phyloP scores from a whole-genome alignment of 2,113 vertebrate species.

The Hymenochirus boettgeri region DNA sequence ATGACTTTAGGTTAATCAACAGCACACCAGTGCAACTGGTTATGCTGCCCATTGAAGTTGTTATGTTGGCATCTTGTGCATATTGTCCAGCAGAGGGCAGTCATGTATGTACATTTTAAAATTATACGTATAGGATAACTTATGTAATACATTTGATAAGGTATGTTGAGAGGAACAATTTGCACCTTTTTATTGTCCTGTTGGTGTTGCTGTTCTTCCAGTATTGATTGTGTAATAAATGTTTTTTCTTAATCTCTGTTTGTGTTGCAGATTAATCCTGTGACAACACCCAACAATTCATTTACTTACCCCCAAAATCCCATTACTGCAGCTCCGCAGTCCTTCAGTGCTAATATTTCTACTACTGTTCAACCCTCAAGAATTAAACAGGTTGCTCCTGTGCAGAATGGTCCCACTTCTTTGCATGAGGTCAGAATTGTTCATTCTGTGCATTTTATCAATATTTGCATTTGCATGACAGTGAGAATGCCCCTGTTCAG shows the following conservation, averaged over 20 bases:
- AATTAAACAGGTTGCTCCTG: conserved; percentile 55
- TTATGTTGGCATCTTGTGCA: too few relatives aligned
- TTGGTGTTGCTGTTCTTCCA: not conserved
- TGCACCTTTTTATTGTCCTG: too few relatives aligned
- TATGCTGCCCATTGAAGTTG: too few relatives aligned
- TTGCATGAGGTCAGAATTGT: conserved; percentile 71
- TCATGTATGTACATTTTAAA: too few relatives aligned
- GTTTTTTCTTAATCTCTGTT: not conserved
- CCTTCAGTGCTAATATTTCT: conserved; percentile 70
- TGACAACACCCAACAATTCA: conserved; percentile 60
- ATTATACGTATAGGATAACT: too few relatives aligned
- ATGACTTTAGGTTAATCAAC: too few relatives aligned
- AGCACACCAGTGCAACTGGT: too few relatives aligned
- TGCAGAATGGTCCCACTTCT: conserved; percentile 71
- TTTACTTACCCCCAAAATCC: conserved; percentile 70
- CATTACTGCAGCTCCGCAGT: conserved; percentile 64
- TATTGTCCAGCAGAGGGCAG: too few relatives aligned
- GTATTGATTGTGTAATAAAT: not conserved
- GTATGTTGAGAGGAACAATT: too few relatives aligned
- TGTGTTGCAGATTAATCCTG: conserved; percentile 73
- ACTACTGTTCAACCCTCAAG: conserved; percentile 57
- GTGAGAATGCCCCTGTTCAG: too few relatives aligned
- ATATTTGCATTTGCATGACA: too few relatives aligned
- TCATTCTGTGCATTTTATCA: not conserved
- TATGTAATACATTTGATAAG: too few relatives aligned